Evolutionary conservation across 2,888 invertebrate genomes (phyloP).

Genomic region (Diarsia mendica): DNA sequence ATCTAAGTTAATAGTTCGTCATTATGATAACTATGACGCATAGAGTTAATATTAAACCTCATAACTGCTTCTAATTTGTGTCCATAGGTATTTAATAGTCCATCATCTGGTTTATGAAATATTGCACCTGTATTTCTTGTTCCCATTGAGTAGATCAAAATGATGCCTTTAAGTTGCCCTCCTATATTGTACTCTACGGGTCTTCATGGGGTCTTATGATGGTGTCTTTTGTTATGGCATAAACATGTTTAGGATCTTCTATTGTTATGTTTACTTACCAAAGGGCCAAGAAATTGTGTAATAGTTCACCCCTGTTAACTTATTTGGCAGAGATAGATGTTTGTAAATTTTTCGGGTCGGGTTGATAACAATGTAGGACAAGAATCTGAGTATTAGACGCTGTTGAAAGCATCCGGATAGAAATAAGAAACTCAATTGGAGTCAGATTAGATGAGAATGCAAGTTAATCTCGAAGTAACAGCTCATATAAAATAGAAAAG

Average conservation of each 20-base stretch:
- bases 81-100: slow-evolving; percentile 4
- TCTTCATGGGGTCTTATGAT: not conserved
- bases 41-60: slow-evolving; percentile 6
- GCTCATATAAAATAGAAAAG: not conserved
- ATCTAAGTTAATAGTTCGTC: slow-evolving; percentile 28
- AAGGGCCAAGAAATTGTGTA: not conserved
- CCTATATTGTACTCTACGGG: not conserved
- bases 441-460: not conserved
- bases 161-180: not conserved
- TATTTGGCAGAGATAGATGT: not conserved
- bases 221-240: slow-evolving; percentile 1
- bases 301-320: not conserved
- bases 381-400: too few species aligned
- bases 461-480: not conserved
- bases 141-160: slow-evolving; percentile 6
- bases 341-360: too few species aligned
- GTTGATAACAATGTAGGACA: not conserved
- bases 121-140: slow-evolving; percentile 31
- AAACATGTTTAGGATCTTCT: slow-evolving; percentile 5
- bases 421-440: not conserved
- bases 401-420: too few species aligned
- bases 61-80: slow-evolving; percentile 12
- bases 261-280: not conserved
- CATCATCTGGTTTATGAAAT: not conserved
- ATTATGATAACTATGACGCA: slow-evolving; percentile 13